Evolutionary conservation across 2,113 vertebrate genomes (phyloP), one percentile per base, ranked within the genome.

Genomic region (Bubo bubo): DNA sequence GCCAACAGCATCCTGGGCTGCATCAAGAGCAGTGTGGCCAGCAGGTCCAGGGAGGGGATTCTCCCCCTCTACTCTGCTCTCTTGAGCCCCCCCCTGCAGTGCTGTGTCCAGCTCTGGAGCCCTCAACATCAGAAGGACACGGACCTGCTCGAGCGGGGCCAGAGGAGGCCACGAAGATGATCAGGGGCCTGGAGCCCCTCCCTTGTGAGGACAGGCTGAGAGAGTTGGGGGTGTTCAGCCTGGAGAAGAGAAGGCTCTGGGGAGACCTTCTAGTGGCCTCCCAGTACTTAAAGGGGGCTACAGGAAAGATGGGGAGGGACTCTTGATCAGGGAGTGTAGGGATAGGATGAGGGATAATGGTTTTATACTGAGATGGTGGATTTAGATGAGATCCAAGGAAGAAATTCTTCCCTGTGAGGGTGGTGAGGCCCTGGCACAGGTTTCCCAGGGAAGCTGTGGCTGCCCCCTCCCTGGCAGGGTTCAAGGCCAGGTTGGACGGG

Each of bases 311-410:
- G 20, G 21, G 3, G 32, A 71, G 24, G 6, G 27, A 45, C 7
- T 18, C 21, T 27, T 6, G 4, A 27, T 8, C 4, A 39, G 24
- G 3, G 8, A 11, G 3, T 49, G 14, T 0, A 49, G 27, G 8
- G 16, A 68, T 1, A 64, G 37, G 30, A 58, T 1, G 2, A 58
- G 35, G 22, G 16, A 28, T 13, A 68, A 43, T 1, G 0, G 34
- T 8, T 74, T 63, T 52, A 50, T 63, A 45, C 23, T 50, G n/a
- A 50, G 9, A 68, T 9, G 6, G 34, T 2, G 53, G 34, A 76
- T 43, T 63, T 53, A 63, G 12, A 9, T 53, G 20, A 24, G 49
- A 8, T 49, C 17, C 22, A 15, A 53, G 39, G 39, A 49, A 68
- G 10, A 63, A 67, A 35, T 27, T 56, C 28, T 72, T 47, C 13